Evolutionary conservation across 2,888 invertebrate species (phyloP), one percentile per base, ranked within the genome.

Genomic region (Boloria euphrosyne): DNA sequence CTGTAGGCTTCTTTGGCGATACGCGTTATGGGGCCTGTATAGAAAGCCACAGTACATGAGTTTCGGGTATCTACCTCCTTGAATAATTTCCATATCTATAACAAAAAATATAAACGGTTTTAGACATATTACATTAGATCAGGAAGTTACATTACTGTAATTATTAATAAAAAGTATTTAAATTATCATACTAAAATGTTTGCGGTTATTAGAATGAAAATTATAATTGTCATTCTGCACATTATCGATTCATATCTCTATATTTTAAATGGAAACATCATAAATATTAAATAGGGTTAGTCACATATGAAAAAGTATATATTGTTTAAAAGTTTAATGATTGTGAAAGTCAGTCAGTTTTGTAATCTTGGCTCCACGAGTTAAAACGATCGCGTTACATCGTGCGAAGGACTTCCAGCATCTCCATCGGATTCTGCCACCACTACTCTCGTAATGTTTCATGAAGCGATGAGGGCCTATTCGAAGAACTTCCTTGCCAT

Each of bases 321-420:
- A 38, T 38, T 18, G 17, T 17, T 0, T 18, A 52, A 27, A 52
- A n/a, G 3, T 17, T 72, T 59, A 73, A 72, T 89, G 89, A 65
- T 89, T 89, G 67, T 89, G 89, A n/a, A 74, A 66, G 65, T 89
- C 80, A 49, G 84, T 90, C 2, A 89, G 81, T 65, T 89, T 90
- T 49, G 86, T 76, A 44, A 90, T 84, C 13, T 72, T 71, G 66
- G 81, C 79, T 13, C 79, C 83, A 16, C 77, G 72, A 0, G 89
- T 90, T 73, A 89, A 86, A 58, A 84, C 89, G 60, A 86, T 89
- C 17, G 90, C 90, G 0, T 82, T 77, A 69, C 90, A 90, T 46
- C 81, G 85, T 68, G 77, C 82, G 75, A 71, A 73, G 4, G 85
- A 81, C 69, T 83, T 87, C 75, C 83, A 84, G 75, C 90, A 90